Evolutionary conservation across 2,888 invertebrate species (phyloP).

Genomic region (Desoria tigrina): DNA sequence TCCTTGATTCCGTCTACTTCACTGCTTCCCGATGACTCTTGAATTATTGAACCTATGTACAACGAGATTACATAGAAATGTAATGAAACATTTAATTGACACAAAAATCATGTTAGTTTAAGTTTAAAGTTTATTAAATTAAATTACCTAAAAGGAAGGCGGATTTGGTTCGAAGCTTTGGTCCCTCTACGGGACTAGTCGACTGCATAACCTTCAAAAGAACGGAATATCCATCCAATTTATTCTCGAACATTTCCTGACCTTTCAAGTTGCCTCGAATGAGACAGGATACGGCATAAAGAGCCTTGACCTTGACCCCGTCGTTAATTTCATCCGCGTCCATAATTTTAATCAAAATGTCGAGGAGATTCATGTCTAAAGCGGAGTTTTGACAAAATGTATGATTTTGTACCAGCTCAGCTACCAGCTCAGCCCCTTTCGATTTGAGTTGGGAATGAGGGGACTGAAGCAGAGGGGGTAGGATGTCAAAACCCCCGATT

Average conservation of each 20-base stretch:
- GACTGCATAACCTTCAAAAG: constrained; percentile 6
- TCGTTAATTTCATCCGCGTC: neutral
- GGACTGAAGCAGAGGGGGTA: constrained; percentile 3
- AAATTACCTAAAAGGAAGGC: constrained; percentile 13
- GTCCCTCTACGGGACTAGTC: neutral
- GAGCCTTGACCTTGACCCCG: constrained; percentile 4
- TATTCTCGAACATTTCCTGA: constrained; percentile 6
- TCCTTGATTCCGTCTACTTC: too few relatives aligned
- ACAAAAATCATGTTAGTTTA: too few relatives aligned
- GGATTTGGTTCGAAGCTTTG: constrained; percentile 8
- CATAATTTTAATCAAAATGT: neutral
- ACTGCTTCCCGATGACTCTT: neutral
- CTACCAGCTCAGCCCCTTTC: constrained; percentile 14
- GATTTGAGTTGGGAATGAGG: neutral
- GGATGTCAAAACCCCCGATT: constrained; percentile 11
- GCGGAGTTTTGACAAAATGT: constrained; percentile 1
- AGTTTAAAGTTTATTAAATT: too few relatives aligned
- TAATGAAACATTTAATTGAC: too few relatives aligned
- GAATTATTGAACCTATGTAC: constrained; percentile 6
- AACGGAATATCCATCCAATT: constrained; percentile 9
- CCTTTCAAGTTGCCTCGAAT: constrained; percentile 2
- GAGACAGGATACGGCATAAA: constrained; percentile 13
- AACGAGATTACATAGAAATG: too few relatives aligned
- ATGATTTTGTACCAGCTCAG: constrained; percentile 15
- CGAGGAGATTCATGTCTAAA: neutral